Base-by-base conservation (phyloP, 2,113 vertebrate species). In the Esox niger region DNA sequence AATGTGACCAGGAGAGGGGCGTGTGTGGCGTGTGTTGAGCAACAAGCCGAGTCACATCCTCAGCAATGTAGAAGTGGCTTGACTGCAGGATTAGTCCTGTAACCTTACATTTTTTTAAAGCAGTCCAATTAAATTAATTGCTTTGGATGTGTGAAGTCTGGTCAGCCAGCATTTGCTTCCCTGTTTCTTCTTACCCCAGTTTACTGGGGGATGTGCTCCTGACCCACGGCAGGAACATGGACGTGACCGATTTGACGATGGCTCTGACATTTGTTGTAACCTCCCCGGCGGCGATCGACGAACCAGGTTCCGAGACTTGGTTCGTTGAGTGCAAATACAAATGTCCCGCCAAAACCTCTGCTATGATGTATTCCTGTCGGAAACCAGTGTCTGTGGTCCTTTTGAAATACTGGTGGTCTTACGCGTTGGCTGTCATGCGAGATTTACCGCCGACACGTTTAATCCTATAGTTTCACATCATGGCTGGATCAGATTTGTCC, bases 51-150 rank as follows among this genome's bases (percentile, higher is more conserved):
- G 49, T 59, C 49, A 69, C 75, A 47, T 33, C 68, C 64, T 63
- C 74, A 70, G 69, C 76, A 75, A n/a, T n/a, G 29, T 27, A 31
- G 17, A 17, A 31, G n/a, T 4, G 17, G 38, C 38, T 43, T 3
- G 38, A 43, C 13, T 15, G 38, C 47, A 52, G 17, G 47, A 15
- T 52, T n/a, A 2, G 47, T n/a, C n/a, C n/a, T n/a, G n/a, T n/a
- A n/a, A n/a, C n/a, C n/a, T n/a, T n/a, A 21, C 20, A 52, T 74
- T 74, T 81, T 49, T 64, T 84, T 85, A 85, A 79, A 68, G 73
- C 43, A 55, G 77, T 76, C 68, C 64, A 77, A 73, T 82, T 70
- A 65, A 70, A 66, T 79, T 66, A 71, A 73, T 66, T 67, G 66
- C n/a, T n/a, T 66, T 79, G 71, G 29, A 68, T 74, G 83, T 35